Conservation (phyloP, 2,113 vertebrate genomes). For the Coptodon bakossiorum region DNA sequence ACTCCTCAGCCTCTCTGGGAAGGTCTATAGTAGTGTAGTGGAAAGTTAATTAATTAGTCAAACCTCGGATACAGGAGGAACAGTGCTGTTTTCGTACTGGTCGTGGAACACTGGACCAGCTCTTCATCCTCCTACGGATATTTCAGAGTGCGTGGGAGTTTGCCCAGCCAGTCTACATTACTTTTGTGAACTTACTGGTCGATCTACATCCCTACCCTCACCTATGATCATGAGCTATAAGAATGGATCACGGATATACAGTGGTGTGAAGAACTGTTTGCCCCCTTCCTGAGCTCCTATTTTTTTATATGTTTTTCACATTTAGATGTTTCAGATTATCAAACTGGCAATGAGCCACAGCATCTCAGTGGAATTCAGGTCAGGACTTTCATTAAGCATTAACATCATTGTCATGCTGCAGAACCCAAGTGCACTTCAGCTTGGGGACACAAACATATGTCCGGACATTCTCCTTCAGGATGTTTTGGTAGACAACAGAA, state of each 20-base stretch:
- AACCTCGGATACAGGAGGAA: background rate
- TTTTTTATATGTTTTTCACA: background rate
- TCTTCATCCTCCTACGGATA: background rate
- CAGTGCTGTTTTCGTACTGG: background rate
- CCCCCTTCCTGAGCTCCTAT: background rate
- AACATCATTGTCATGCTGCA: background rate
- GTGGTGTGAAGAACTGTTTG: background rate
- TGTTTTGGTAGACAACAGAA: background rate
- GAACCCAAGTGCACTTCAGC: background rate
- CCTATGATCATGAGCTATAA: background rate
- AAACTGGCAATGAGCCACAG: background rate
- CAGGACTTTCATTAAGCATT: background rate
- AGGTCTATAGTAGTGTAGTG: background rate
- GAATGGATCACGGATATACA: background rate
- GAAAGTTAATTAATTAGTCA: background rate
- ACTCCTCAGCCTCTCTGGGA: background rate
- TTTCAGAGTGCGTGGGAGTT: background rate
- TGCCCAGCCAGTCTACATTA: background rate
- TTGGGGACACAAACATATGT: background rate
- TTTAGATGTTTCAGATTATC: background rate
- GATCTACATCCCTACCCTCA: background rate
- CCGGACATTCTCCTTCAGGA: background rate
- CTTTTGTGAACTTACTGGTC: background rate
- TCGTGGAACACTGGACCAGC: background rate
- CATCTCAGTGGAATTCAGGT: background rate